A percentile compares a stretch with the other conserved stretches of the same genome.
Evolutionary conservation across 2,113 vertebrate species (phyloP).

Genomic region (Meles meles): DNA sequence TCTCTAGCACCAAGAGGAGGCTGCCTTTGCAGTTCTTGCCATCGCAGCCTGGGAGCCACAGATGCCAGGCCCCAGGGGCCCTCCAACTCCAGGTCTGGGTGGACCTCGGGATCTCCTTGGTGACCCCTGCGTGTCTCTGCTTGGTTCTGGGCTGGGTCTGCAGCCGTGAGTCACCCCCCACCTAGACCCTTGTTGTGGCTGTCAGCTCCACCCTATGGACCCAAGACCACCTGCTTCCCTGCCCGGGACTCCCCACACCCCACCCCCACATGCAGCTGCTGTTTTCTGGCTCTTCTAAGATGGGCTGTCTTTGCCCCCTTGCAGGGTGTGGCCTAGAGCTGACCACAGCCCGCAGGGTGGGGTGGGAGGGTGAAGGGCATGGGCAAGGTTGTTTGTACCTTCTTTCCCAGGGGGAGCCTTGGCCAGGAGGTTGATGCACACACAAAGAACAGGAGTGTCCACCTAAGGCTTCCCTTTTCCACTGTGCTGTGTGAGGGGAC

Average conservation of each 20-base stretch:
- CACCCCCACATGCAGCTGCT: background rate
- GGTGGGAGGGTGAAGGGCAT: background rate
- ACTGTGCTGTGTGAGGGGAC: background rate
- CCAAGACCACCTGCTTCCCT: background rate
- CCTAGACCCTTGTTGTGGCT: too few species aligned
- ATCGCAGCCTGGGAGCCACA: background rate
- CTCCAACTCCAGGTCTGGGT: background rate
- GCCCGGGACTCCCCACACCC: background rate
- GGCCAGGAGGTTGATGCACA: background rate
- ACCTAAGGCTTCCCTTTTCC: background rate
- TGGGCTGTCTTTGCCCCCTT: too few species aligned
- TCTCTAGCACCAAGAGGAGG: background rate
- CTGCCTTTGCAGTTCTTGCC: background rate
- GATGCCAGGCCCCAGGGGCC: accelerated
- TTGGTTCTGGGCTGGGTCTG: background rate
- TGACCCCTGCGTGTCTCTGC: background rate
- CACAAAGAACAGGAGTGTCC: background rate
- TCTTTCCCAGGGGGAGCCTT: background rate
- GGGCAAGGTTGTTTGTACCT: too few species aligned
- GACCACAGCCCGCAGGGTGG: background rate
- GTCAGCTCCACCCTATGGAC: background rate
- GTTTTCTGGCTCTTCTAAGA: background rate
- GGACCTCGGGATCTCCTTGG: accelerated
- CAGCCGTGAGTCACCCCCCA: background rate
- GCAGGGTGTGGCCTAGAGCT: background rate